Evolutionary conservation across 1,140 invertebrate genomes (phyloP).

Genomic region (Drosophila novamexicana): DNA sequence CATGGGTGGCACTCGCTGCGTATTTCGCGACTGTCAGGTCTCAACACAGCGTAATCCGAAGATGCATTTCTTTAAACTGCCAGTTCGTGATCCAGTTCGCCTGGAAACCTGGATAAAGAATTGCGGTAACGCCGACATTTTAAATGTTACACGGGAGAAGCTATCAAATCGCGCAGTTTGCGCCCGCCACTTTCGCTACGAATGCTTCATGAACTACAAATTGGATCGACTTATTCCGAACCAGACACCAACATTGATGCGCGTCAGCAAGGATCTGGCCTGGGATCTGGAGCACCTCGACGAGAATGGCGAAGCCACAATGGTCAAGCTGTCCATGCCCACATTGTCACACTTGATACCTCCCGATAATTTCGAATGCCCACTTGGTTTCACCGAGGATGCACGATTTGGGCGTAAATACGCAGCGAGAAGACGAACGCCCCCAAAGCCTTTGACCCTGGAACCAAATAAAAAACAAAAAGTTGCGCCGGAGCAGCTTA

Average conservation of each 20-base stretch:
- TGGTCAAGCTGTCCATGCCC: constrained; percentile 48
- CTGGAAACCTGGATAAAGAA: constrained; percentile 84
- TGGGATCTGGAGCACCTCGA: constrained; percentile 54
- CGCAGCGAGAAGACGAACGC: constrained; percentile 1
- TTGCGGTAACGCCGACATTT: constrained; percentile 71
- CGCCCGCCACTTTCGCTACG: constrained; percentile 85
- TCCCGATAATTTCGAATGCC: constrained; percentile 53
- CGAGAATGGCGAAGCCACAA: constrained; percentile 49
- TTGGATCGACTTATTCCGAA: constrained; percentile 60
- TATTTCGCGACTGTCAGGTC: constrained; percentile 84
- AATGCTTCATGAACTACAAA: constrained; percentile 85
- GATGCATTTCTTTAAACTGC: constrained; percentile 85
- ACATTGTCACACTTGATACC: constrained; percentile 56
- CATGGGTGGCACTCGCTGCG: constrained; percentile 86
- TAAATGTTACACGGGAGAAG: constrained; percentile 75
- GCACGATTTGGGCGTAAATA: constrained; percentile 24
- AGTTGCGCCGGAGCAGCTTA: constrained; percentile 1
- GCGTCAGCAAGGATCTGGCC: constrained; percentile 47
- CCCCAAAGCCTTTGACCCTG: constrained; percentile 4
- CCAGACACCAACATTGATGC: constrained; percentile 60
- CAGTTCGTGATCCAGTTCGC: constrained; percentile 81
- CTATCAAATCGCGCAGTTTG: constrained; percentile 85
- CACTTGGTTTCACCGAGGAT: constrained; percentile 50
- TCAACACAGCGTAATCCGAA: constrained; percentile 79
- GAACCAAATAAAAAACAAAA: constrained; percentile 28